phyloP scores from a whole-genome alignment of 1,140 invertebrate genomes.

The Hylyphantes graminicola region DNA sequence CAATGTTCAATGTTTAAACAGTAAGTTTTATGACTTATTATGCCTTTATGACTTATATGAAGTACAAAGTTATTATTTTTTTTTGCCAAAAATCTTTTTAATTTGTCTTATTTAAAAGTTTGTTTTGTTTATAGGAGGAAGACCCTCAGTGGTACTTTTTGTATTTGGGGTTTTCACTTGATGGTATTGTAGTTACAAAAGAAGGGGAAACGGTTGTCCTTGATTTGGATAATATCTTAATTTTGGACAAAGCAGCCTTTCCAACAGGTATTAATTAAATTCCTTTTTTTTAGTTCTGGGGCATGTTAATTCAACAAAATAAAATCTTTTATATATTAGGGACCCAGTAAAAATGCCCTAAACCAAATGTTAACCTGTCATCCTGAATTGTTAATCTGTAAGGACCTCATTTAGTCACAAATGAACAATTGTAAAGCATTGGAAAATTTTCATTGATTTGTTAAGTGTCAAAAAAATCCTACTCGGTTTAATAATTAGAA shows the following conservation, averaged over 20 bases:
- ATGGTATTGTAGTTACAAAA: constrained; percentile 54
- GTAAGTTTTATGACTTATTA: neutral
- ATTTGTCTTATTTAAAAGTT: neutral
- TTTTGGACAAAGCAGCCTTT: constrained; percentile 57
- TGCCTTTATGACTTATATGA: neutral
- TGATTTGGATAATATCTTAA: constrained; percentile 53
- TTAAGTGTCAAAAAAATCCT: too few relatives aligned
- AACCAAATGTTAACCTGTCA: too few relatives aligned
- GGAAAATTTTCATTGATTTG: too few relatives aligned
- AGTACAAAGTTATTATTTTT: constrained; percentile 9
- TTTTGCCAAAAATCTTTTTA: neutral
- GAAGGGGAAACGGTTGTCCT: constrained; percentile 59
- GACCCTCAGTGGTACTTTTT: constrained; percentile 61
- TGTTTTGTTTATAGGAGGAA: constrained; percentile 54
- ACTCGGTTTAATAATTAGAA: too few relatives aligned
- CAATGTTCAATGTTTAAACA: too few relatives aligned
- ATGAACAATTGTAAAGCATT: too few relatives aligned
- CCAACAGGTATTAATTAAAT: constrained; percentile 11
- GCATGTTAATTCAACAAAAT: too few relatives aligned
- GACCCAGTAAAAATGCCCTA: too few relatives aligned
- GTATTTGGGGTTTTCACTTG: constrained; percentile 59
- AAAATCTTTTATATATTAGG: too few relatives aligned
- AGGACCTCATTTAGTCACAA: too few relatives aligned
- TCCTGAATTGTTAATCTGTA: too few relatives aligned
- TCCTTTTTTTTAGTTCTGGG: too few relatives aligned